Base-by-base conservation (phyloP, 1,140 invertebrate genomes). In the Procambarus virginalis region DNA sequence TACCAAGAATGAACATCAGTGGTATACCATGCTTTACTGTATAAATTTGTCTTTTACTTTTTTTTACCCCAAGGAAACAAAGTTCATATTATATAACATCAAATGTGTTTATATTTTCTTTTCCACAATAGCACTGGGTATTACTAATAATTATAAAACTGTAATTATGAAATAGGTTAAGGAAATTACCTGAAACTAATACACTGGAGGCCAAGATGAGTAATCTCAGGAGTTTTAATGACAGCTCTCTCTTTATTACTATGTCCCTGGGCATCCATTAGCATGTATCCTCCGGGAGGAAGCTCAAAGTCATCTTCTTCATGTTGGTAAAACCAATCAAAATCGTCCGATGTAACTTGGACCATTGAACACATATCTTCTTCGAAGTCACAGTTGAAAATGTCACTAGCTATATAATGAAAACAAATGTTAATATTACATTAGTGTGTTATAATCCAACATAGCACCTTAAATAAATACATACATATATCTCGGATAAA, bases 381-480 rank as follows among this genome's bases (percentile, higher is more conserved):
- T 49, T 83, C 81, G n/a, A 89, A 84, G 75, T 84, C 81, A 84
- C 88, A 89, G 46, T 20, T 64, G 81, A 89, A 89, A 73, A 89
- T 84, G 75, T 83, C 46, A 45, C 75, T 76, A 48, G 34, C 88
- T 84, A 75, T 6, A n/a, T 4, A 48, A 3, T 46, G 78, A 73
- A 45, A 49, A 73, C 6, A 4, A 34, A 22, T 1, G 60, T 14
- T 17, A 64, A 4, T 64, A 20, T 4, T 34, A 34, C 34, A 34
- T 34, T 34, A 34, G 34, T 64, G 9, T 64, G 3, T 64, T 64
- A 20, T 17, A 64, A 64, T 64, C 14, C 60, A 64, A 64, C 2
- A 64, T 14, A 64, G 2, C 17, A 17, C 3, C 2, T 20, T 20
- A 12, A 64, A 2, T 64, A 64, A 64, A 64, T 64, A 12, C 12